Percentiles rank a stretch among this genome's conserved stretches.
These are phyloP conservation scores for Mycteria americana DNA, from an alignment of 2,797 vertebrate genomes.

Conservation along the genomic window DNA sequence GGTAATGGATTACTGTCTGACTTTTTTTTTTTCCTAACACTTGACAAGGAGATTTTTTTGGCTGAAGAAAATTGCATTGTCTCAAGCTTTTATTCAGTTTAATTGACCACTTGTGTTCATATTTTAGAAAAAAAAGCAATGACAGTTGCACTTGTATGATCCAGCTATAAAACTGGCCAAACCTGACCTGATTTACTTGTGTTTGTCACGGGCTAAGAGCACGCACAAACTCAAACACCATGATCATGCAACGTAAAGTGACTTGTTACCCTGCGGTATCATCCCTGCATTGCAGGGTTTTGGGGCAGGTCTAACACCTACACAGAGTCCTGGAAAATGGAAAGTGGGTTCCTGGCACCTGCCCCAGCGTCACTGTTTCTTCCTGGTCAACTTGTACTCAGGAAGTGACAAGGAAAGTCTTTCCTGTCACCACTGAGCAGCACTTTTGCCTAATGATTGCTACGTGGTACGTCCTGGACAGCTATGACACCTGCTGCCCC, in stretches of 20 bases:
- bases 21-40: neutral
- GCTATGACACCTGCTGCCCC: neutral
- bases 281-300: neutral
- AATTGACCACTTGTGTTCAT: neutral
- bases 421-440: neutral
- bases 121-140: neutral
- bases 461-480: neutral
- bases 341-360: neutral
- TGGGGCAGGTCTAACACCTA: neutral
- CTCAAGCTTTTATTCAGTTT: neutral
- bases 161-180: neutral
- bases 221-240: neutral
- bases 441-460: neutral
- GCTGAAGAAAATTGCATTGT: neutral
- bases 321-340: neutral
- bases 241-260: rapidly evolving
- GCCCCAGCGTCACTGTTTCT: neutral
- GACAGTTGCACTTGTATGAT: neutral
- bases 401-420: neutral
- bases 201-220: neutral
- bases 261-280: neutral
- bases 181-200: neutral
- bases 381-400: neutral
- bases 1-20: neutral
- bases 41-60: neutral